These are phyloP conservation scores for Babylonia areolata DNA, from an alignment of 1,140 invertebrate species.

Conservation along the genomic window DNA sequence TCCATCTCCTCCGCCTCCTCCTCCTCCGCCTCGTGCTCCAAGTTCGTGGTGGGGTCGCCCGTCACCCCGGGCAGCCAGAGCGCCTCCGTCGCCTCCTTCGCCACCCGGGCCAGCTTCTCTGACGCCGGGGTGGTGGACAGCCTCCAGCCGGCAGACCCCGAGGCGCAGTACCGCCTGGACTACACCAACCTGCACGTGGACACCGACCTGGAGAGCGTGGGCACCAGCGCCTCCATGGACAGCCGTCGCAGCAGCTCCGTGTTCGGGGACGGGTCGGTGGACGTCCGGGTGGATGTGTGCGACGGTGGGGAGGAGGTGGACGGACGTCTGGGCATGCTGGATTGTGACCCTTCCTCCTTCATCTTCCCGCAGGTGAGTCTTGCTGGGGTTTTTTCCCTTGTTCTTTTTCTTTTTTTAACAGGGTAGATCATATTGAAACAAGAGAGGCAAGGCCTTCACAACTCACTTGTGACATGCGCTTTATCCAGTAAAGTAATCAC, in stretches of 20 bases:
- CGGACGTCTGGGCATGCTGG: slow-evolving; percentile 1
- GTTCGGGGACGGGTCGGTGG: slow-evolving; percentile 33
- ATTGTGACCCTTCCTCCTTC: slow-evolving; percentile 39
- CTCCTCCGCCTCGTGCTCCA: too few species aligned
- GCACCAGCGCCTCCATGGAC: slow-evolving; percentile 51
- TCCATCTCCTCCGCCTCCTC: too few species aligned
- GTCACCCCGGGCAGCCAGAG: not conserved
- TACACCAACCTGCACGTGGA: slow-evolving; percentile 67
- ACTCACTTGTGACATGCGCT: too few species aligned
- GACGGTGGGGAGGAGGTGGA: not conserved
- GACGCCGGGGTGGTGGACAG: slow-evolving; percentile 36
- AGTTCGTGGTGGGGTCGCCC: not conserved
- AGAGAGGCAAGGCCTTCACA: too few species aligned
- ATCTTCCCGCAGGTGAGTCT: slow-evolving; percentile 42
- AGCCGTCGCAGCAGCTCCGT: slow-evolving; percentile 38
- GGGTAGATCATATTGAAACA: too few species aligned
- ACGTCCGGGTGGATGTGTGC: not conserved
- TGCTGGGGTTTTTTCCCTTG: too few species aligned
- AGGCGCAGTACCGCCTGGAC: slow-evolving; percentile 66
- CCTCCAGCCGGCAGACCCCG: slow-evolving; percentile 53
- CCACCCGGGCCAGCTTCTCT: not conserved
- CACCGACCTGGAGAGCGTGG: slow-evolving; percentile 57
- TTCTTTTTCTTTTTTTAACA: too few species aligned
- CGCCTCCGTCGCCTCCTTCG: not conserved
- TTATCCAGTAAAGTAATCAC: too few species aligned